Evolutionary conservation across 1,140 invertebrate genomes (phyloP), one percentile per base, ranked within the genome.

Genomic region (Rhagoletis zephyria): DNA sequence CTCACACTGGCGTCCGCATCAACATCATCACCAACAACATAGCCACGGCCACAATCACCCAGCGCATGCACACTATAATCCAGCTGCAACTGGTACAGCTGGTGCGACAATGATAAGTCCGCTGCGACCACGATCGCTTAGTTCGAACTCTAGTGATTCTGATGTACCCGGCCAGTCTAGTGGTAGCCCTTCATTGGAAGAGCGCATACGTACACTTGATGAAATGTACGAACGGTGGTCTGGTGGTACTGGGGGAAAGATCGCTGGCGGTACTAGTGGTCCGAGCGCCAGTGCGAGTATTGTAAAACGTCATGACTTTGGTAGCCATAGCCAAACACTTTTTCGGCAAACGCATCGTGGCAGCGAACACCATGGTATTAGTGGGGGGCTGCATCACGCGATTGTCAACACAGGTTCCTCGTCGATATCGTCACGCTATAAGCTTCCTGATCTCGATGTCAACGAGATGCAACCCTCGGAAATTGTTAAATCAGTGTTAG

Each of bases 221-320:
- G 98, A 98, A 93, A 98, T 97, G 91, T 98, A 97, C 90, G 97
- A 98, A 93, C 96, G 96, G 87, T 98, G 97, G 97, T 97, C 96
- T 12, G 96, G 96, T 10, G 95, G 95, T 12, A 95, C 95, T 48
- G 93, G 94, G 87, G 88, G 64, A 67, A 85, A 30, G 14, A 64
- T 65, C 42, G 88, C 60, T 12, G 48, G 42, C 2, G 81, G 51
- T 19, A 14, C 30, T 48, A 74, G 14, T 48, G 67, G 42, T 81
- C 48, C 45, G 6, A 61, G 12, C 0, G 9, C 56, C 14, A n/a
- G 12, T 30, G 30, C 67, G 42, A 88, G 65, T 63, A 74, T 59
- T 12, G 85, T 85, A 4, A 88, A 88, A 59, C 88, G 88, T 61
- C 88, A 87, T 42, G 86, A 87, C 30, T 87, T 87, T 85, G 60